Evolutionary conservation across 2,797 vertebrate species (phyloP).

Genomic region (Platalea minor): DNA sequence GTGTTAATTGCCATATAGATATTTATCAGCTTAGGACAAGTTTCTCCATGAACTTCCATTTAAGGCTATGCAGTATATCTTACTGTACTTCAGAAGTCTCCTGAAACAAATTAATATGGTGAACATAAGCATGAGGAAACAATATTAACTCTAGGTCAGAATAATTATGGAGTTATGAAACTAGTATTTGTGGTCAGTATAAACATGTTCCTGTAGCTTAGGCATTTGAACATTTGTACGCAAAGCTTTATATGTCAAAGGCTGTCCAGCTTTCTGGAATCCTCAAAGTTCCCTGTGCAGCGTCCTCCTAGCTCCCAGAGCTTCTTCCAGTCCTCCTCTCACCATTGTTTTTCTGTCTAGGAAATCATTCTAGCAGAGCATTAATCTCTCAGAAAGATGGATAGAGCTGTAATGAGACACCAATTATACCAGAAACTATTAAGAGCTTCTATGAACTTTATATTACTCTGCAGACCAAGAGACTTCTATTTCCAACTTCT

Average conservation of each 20-base stretch:
- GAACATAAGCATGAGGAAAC: background rate
- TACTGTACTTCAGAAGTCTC: background rate
- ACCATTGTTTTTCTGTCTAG: background rate
- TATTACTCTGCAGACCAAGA: background rate
- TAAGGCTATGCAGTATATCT: background rate
- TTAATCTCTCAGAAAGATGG: background rate
- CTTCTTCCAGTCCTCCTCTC: background rate
- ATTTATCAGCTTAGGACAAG: background rate
- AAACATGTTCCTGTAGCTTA: background rate
- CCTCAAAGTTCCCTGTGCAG: background rate
- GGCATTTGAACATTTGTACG: background rate
- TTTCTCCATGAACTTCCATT: background rate
- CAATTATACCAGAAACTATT: background rate
- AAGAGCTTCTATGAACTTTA: background rate
- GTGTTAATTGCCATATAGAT: background rate
- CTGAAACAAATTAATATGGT: background rate
- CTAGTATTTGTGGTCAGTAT: background rate
- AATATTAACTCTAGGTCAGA: background rate
- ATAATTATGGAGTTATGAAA: background rate
- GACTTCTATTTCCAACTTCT: background rate
- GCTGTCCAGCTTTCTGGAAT: background rate
- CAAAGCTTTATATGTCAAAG: background rate
- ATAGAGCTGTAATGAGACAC: background rate
- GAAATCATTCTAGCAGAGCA: background rate
- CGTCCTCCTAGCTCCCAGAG: background rate